Base-by-base conservation (phyloP, 2,888 invertebrate species). In the Hemaris fuciformis region DNA sequence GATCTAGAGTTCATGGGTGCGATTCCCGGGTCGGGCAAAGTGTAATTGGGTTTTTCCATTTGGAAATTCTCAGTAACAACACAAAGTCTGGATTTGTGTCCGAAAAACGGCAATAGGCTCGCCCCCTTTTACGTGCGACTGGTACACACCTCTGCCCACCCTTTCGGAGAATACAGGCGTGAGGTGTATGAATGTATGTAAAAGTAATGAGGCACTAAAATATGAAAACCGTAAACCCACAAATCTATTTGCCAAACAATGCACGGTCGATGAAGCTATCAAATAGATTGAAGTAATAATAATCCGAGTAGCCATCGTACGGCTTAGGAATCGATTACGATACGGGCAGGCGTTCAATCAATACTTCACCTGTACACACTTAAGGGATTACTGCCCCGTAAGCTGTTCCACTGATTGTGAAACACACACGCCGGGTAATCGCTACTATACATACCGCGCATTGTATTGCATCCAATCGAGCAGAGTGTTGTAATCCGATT, bases 381-480 rank as follows among this genome's bases (percentile, higher is more conserved):
- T 53, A 31, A 10, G 53, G 31, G 53, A 53, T 53, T 53, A 31
- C 31, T 8, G 27, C 5, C n/a, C 31, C 10, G 53, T 31, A 53
- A 53, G 31, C 53, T 31, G 48, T 27, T 48, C 18, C 53, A 53
- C 53, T 31, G 53, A 53, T 53, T 53, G 53, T 53, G 31, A 27
- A 31, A 31, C 31, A 53, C 53, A 53, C 31, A 15, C 27, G 18
- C 31, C 53, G 31, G 3, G 31, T 53, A 18, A 53, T 31, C 18
- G 27, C 27, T 31, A 18, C 53, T 18, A 10, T 3, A 31, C 27
- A 53, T 1, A 31, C 27, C 31, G 31, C 5, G 31, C 18, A 53
- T 31, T 53, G 53, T 53, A 53, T 53, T 53, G 15, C 18, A 53
- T 18, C 31, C 53, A 53, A 53, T 31, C 31, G 31, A 31, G 15